Base-by-base conservation (phyloP, 2,888 invertebrate genomes). In the Lypha dubia region DNA sequence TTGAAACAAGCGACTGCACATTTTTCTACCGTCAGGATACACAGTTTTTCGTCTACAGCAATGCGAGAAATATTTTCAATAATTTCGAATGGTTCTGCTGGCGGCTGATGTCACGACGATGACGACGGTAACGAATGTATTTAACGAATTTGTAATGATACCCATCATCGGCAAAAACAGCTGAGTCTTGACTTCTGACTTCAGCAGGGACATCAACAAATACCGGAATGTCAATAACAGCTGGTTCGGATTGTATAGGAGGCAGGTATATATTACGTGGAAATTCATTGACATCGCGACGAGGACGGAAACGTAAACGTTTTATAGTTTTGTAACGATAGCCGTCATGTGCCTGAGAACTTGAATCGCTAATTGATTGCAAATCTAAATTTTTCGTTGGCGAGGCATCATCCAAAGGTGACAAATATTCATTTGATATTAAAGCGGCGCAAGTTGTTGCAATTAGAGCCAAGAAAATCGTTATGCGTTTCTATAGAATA, bases 271-370 rank as follows among this genome's bases (percentile, higher is more conserved):
- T 79, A 32, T 75, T 79, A 11, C 67, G 41, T n/a, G 86, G 85
- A 22, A 90, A 71, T 80, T 91, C 91, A 0, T 53, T 84, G 1
- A 87, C 87, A 83, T 87, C 87, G 65, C 88, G 86, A 15, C 86
- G 80, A 15, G 46, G 38, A n/a, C 86, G 86, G 15, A 79, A 49
- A 28, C 83, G 84, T 1, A 86, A 73, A 41, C 86, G 80, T 58
- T 83, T 83, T 1, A 86, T 71, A 35, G 77, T 86, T 71, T 83
- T 88, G 56, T 88, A 88, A 49, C 87, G 87, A 62, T 88, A 87
- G 28, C 88, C 88, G 79, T 87, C 86, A 58, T 86, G 86, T 15
- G 86, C 86, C 13, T 86, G 20, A 35, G 79, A n/a, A 46, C 74
- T 24, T 24, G 62, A 22, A 4, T 44, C 44, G 9, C 3, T 4